Conservation (phyloP, 2,797 vertebrate genomes). For the Echiichthys vipera region DNA sequence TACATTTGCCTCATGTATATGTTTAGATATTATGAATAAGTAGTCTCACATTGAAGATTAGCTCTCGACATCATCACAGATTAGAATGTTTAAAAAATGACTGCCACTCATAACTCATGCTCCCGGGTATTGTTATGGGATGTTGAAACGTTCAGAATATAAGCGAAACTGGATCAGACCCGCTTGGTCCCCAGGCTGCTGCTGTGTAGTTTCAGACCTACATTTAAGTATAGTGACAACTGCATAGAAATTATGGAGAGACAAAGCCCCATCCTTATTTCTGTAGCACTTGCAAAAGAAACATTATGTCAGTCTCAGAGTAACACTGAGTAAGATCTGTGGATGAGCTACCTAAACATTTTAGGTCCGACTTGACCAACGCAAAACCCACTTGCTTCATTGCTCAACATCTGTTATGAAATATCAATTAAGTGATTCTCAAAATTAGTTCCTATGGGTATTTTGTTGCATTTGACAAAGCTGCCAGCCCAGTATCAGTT, state of each 20-base stretch:
- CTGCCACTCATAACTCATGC: slow-evolving; percentile 71
- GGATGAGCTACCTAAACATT: slow-evolving; percentile 46
- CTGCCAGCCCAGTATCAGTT: slow-evolving; percentile 89
- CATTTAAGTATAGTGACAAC: slow-evolving; percentile 31
- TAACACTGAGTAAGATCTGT: slow-evolving; percentile 35
- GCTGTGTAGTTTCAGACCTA: slow-evolving; percentile 47
- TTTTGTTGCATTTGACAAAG: slow-evolving; percentile 81
- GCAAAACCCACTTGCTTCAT: slow-evolving; percentile 58
- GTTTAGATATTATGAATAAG: slow-evolving; percentile 60
- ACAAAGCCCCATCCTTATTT: slow-evolving; percentile 48
- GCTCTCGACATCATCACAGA: slow-evolving; percentile 41
- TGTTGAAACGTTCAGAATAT: slow-evolving; percentile 51
- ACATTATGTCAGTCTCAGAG: slow-evolving; percentile 42
- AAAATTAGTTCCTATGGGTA: slow-evolving; percentile 76
- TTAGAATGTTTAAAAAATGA: slow-evolving; percentile 43
- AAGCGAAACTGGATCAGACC: slow-evolving; percentile 61
- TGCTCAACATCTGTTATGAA: slow-evolving; percentile 64
- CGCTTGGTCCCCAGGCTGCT: slow-evolving; percentile 50
- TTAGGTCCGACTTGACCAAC: slow-evolving; percentile 35
- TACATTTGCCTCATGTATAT: slow-evolving; percentile 62
- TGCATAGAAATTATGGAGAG: slow-evolving; percentile 40
- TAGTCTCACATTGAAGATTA: slow-evolving; percentile 56
- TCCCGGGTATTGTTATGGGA: slow-evolving; percentile 59
- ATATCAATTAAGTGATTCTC: slow-evolving; percentile 68
- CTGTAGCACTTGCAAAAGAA: slow-evolving; percentile 71